Evolutionary conservation across 2,113 vertebrate genomes (phyloP).

Genomic region (Alexandromys fortis): DNA sequence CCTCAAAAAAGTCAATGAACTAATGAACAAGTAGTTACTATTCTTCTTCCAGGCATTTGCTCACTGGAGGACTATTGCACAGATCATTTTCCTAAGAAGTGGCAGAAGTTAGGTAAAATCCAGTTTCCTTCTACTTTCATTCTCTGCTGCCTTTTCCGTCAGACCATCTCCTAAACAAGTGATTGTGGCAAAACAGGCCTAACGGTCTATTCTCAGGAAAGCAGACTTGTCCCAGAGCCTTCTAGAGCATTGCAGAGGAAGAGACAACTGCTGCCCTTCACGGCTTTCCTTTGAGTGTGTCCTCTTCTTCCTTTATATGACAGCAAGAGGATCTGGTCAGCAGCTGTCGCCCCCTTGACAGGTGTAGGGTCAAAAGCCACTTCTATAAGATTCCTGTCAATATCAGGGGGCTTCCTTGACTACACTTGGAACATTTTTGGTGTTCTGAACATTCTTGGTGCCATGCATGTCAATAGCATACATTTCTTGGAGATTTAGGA

Average conservation of each 20-base stretch:
- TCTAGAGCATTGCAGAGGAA: not conserved
- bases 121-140: not conserved
- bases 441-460: not conserved
- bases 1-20: not conserved
- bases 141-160: not conserved
- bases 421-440: not conserved
- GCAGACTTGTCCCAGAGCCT: not conserved
- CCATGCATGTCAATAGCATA: not conserved
- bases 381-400: not conserved
- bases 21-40: not conserved
- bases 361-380: not conserved
- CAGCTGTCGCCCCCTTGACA: constrained; percentile 20
- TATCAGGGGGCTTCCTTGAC: not conserved
- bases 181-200: not conserved
- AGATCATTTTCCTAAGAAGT: constrained; percentile 9
- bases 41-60: not conserved
- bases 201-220: not conserved
- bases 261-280: constrained; percentile 28
- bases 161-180: not conserved
- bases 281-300: not conserved
- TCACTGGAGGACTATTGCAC: not conserved
- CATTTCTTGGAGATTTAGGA: not conserved
- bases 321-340: constrained; percentile 1
- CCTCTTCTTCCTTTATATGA: not conserved
- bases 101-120: not conserved